These are phyloP conservation scores for Agrilus planipennis DNA, from an alignment of 1,140 invertebrate species.

Conservation along the genomic window DNA sequence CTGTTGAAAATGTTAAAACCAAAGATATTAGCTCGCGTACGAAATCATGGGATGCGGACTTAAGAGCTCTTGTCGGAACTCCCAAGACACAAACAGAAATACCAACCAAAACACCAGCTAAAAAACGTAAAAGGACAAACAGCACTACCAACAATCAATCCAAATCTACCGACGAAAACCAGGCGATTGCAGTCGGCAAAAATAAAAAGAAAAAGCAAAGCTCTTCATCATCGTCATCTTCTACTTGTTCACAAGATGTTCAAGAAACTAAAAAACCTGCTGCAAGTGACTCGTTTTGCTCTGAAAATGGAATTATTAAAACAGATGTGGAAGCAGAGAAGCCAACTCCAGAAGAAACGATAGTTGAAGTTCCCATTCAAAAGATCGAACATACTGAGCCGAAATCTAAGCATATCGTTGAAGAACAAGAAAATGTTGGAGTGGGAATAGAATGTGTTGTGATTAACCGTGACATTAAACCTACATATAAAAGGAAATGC, in stretches of 20 bases:
- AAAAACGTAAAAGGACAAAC: conserved; percentile 4
- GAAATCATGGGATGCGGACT: conserved; percentile 11
- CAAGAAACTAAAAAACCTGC: conserved; percentile 7
- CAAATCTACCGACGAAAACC: conserved; percentile 1
- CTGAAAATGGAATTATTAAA: background rate
- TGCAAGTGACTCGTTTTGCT: background rate
- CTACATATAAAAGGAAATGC: conserved; percentile 14
- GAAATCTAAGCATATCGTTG: background rate
- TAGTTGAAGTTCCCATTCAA: background rate
- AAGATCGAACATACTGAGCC: background rate
- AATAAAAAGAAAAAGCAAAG: conserved; percentile 4
- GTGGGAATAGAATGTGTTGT: conserved; percentile 2
- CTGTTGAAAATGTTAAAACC: background rate
- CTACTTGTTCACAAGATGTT: background rate
- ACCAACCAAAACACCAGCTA: conserved; percentile 1
- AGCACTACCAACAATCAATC: background rate
- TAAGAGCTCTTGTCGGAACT: conserved; percentile 7
- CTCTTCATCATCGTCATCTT: background rate
- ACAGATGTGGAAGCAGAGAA: background rate
- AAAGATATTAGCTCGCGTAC: background rate
- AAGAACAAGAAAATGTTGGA: background rate
- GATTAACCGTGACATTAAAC: conserved; percentile 10
- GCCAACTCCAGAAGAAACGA: background rate
- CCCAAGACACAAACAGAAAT: background rate
- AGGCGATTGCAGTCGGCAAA: background rate